Base-by-base conservation (phyloP, 2,888 invertebrate species). In the Drosophila paramelanica region DNA sequence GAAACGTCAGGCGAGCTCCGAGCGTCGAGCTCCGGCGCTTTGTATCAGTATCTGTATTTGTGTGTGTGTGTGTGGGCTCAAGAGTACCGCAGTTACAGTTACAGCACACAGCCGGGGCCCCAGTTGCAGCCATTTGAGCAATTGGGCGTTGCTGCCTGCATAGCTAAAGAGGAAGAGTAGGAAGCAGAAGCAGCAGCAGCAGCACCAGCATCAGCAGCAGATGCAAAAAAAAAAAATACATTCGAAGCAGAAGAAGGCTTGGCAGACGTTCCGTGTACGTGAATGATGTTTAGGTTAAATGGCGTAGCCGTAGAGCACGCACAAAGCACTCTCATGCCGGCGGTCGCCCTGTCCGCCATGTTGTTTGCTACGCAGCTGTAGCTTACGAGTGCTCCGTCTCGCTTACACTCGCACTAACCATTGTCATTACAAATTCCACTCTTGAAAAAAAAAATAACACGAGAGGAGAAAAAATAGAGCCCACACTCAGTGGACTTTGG, bases 231-330 rank as follows among this genome's bases (percentile, higher is more conserved):
- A 27, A 27, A 25, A 25, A 25, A 5, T 5, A 5, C 5, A 36
- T 33, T n/a, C n/a, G 41, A 10, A 33, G 41, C 17, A 42, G 47
- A 10, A 49, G 46, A 13, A 52, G 41, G 50, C 68, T 75, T 73
- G 73, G 75, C 64, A 73, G 75, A 53, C 70, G 58, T 64, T 53
- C 59, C 59, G 39, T 57, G 58, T 62, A 33, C 56, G 70, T 81
- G 79, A 87, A 87, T 87, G 83, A 83, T 87, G 83, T 88, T 76
- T 83, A 74, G 82, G 79, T 88, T 79, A 83, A 85, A 88, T 83
- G 83, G 51, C 60, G 41, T 53, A 52, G 60, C 51, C 67, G 62
- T 77, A 53, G 58, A 72, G 59, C 65, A 62, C 64, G 68, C 74
- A 68, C 64, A 68, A 69, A 69, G 60, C 57, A 52, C 27, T 36